Conservation (phyloP, 1,140 invertebrate species). For the Drosophila orosa region DNA sequence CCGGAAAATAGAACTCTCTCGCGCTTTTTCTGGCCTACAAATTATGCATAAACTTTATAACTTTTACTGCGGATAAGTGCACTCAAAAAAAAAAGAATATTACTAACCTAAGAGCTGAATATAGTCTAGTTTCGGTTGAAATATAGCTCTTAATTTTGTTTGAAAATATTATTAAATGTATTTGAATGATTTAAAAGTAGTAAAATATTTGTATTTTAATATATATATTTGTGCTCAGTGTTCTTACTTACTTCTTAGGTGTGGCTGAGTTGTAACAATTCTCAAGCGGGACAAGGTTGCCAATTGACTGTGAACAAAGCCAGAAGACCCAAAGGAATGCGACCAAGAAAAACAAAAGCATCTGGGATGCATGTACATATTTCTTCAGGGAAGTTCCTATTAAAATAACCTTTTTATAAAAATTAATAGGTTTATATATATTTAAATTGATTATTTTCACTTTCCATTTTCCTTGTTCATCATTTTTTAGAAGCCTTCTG, state of each 20-base stretch:
- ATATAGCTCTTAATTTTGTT: neutral
- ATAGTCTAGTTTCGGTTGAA: neutral
- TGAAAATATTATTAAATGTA: too few species aligned
- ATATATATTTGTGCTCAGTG: neutral
- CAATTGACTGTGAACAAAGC: constrained; percentile 67
- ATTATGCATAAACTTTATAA: constrained; percentile 69
- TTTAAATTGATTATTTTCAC: neutral
- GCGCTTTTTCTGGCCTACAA: constrained; percentile 71
- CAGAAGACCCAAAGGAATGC: constrained; percentile 10
- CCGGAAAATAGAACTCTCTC: constrained; percentile 28
- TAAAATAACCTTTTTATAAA: neutral
- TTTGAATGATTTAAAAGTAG: neutral
- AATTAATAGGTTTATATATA: too few species aligned
- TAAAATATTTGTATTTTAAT: neutral
- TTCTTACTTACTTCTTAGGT: constrained; percentile 10
- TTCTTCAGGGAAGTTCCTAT: neutral
- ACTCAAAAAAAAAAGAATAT: neutral
- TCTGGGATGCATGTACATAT: neutral
- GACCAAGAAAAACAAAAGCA: constrained; percentile 16
- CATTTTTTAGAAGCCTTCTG: neutral
- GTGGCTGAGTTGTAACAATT: constrained; percentile 56
- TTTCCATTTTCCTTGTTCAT: neutral
- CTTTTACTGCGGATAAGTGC: constrained; percentile 27
- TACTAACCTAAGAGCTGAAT: neutral
- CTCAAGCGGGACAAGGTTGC: constrained; percentile 73